These are phyloP conservation scores for Malurus leucopterus DNA, from an alignment of 2,797 vertebrate species.

Conservation along the genomic window DNA sequence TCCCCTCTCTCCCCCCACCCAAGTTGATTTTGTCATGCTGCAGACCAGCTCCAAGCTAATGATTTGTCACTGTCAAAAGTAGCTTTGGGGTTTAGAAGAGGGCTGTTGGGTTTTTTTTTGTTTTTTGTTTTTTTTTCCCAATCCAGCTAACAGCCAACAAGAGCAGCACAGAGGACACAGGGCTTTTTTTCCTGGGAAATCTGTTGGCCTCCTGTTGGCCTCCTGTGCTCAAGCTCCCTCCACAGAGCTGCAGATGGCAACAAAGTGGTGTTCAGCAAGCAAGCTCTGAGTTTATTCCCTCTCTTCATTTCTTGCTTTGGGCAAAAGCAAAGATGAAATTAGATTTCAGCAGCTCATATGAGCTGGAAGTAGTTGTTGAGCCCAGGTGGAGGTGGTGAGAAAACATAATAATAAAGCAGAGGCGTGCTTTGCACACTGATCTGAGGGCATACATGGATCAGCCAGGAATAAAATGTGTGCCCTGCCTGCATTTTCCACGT, in stretches of 20 bases:
- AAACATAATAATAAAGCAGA: background rate
- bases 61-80: conserved; percentile 28
- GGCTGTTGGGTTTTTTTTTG: background rate
- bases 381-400: conserved; percentile 21
- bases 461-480: background rate
- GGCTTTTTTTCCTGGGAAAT: conserved; percentile 37
- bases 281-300: conserved; percentile 8
- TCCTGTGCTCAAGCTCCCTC: conserved; percentile 17
- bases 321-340: conserved; percentile 44
- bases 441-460: background rate
- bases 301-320: background rate
- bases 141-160: background rate
- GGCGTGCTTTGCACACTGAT: background rate
- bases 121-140: background rate
- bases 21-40: background rate
- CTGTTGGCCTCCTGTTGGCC: conserved; percentile 34
- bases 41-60: background rate
- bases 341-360: conserved; percentile 3
- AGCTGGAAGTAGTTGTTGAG: conserved; percentile 17
- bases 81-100: conserved; percentile 8
- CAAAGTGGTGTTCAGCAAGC: conserved; percentile 26
- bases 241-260: conserved; percentile 8
- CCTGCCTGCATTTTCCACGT: background rate
- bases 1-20: too few relatives aligned
- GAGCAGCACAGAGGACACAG: conserved; percentile 35